phyloP scores from a whole-genome alignment of 2,113 vertebrate species.

The Columba livia region DNA sequence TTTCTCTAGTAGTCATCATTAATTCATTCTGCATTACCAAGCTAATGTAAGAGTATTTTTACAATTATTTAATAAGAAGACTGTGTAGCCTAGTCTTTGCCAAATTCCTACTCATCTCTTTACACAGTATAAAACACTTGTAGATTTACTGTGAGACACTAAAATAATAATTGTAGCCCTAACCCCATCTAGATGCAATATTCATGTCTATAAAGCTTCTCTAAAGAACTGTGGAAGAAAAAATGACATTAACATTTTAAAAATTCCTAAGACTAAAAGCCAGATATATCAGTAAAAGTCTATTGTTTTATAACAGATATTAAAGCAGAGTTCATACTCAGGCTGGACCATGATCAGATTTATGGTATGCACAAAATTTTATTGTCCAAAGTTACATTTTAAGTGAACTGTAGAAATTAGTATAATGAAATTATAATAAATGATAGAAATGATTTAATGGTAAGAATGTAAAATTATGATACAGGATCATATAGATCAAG shows the following conservation, averaged over 20 bases:
- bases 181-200: neutral
- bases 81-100: accelerated
- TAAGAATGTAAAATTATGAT: neutral
- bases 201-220: neutral
- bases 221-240: neutral
- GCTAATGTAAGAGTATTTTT: neutral
- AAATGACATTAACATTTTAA: neutral
- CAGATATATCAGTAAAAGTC: neutral
- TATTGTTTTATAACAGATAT: neutral
- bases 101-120: neutral
- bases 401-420: neutral
- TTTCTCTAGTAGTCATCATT: neutral
- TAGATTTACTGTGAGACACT: neutral
- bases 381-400: neutral
- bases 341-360: neutral
- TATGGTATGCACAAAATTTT: neutral
- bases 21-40: neutral
- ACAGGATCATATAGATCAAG: neutral
- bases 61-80: neutral
- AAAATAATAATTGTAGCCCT: neutral
- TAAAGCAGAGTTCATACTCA: neutral
- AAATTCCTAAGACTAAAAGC: neutral
- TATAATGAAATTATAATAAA: neutral
- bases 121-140: neutral
- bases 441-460: neutral